A percentile compares a stretch with the other conserved stretches of the same genome.
Evolutionary conservation across 2,797 vertebrate genomes (phyloP).

Genomic region (Poeciliopsis presidionis): DNA sequence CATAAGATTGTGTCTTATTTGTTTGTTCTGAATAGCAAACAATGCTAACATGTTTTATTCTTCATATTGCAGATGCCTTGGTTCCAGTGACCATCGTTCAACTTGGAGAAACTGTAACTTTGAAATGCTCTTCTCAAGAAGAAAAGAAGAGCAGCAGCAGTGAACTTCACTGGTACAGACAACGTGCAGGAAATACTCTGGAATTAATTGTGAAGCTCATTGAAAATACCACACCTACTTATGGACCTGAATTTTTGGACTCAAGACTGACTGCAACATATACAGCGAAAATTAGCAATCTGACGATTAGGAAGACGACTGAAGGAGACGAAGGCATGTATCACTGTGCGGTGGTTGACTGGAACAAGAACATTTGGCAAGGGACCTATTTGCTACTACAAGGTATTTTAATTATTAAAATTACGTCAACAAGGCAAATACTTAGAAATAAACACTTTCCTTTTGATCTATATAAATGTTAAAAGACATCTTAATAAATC

Average conservation of each 20-base stretch:
- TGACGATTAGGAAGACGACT: neutral
- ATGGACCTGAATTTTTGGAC: rapidly evolving
- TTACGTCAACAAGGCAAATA: neutral
- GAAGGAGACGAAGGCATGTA: constrained; percentile 10
- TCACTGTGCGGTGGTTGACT: neutral
- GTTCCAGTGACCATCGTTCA: neutral
- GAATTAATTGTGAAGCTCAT: neutral
- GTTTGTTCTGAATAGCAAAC: neutral
- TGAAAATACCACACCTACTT: neutral
- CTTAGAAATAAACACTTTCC: neutral
- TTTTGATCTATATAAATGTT: too few relatives aligned
- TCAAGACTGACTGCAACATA: neutral
- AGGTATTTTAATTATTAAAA: neutral
- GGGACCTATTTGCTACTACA: constrained; percentile 11
- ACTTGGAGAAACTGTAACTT: neutral
- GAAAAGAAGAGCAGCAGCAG: neutral
- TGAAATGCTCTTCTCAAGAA: neutral
- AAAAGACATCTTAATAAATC: neutral
- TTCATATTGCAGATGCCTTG: neutral
- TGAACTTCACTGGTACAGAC: constrained; percentile 17
- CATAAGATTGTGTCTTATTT: neutral
- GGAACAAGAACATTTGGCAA: neutral
- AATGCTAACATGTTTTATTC: neutral
- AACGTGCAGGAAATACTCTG: neutral
- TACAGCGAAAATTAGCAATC: rapidly evolving